Conservation (phyloP, 2,888 invertebrate genomes). For the Merodon equestris region DNA sequence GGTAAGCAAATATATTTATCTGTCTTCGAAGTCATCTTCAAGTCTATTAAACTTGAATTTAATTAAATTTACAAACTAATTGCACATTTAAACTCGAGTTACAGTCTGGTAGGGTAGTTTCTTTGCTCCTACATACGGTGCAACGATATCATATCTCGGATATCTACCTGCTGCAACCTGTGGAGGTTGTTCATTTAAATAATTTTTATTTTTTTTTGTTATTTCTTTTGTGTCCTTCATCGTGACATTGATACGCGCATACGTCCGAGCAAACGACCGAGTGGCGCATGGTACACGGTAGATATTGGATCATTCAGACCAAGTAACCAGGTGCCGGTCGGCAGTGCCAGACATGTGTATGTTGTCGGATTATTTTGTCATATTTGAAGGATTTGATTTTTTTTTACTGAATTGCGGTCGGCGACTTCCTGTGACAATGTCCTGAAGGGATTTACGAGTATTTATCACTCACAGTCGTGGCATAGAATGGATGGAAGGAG, state of each 20-base stretch:
- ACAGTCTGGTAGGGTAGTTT: conserved; percentile 14
- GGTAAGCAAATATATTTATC: conserved; percentile 81
- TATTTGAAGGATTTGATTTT: conserved; percentile 39
- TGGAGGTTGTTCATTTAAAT: conserved; percentile 11
- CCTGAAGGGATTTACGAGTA: conserved; percentile 4
- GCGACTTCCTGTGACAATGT: conserved; percentile 56
- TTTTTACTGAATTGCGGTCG: conserved; percentile 31
- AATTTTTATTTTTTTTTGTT: not conserved
- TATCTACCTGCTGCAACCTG: conserved; percentile 22
- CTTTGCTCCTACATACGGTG: not conserved
- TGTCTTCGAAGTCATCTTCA: conserved; percentile 22
- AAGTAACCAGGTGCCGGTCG: conserved; percentile 36
- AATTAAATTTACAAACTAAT: conserved; percentile 57
- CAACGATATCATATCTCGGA: conserved; percentile 48
- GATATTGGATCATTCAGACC: conserved; percentile 49
- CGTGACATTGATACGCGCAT: conserved; percentile 59
- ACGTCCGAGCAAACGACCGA: not conserved
- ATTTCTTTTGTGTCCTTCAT: conserved; percentile 36
- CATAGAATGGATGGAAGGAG: too few relatives aligned
- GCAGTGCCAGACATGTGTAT: conserved; percentile 38
- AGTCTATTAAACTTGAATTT: conserved; percentile 25
- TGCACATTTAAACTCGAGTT: conserved; percentile 48
- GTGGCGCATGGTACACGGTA: conserved; percentile 41
- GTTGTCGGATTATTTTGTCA: conserved; percentile 65
- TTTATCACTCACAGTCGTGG: too few relatives aligned